These are phyloP conservation scores for Pentalonia nigronervosa DNA, from an alignment of 1,140 invertebrate genomes.

Conservation along the genomic window DNA sequence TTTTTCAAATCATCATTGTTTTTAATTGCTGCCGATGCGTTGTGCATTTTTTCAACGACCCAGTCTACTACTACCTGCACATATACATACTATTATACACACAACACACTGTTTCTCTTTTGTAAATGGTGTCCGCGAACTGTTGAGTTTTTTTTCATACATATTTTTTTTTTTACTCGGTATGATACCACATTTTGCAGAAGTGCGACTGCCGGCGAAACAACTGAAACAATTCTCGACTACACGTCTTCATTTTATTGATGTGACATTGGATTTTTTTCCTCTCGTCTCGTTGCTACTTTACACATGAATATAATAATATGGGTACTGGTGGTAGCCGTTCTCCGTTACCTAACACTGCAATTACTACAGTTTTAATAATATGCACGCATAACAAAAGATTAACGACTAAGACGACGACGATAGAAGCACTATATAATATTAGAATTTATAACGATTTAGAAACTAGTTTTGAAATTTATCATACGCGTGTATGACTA, in stretches of 20 bases:
- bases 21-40: constrained; percentile 41
- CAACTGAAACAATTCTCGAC: constrained; percentile 31
- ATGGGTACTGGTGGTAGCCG: not conserved
- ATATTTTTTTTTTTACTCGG: not conserved
- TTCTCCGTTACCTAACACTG: not conserved
- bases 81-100: not conserved
- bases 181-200: constrained; percentile 6
- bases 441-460: too few relatives aligned
- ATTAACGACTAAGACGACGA: not conserved
- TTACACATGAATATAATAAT: not conserved
- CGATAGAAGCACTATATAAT: not conserved
- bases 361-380: not conserved
- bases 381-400: not conserved
- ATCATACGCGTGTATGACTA: not conserved
- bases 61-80: constrained; percentile 2
- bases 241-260: constrained; percentile 10
- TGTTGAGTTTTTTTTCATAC: constrained; percentile 30
- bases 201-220: constrained; percentile 14
- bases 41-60: constrained; percentile 48
- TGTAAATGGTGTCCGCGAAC: not conserved
- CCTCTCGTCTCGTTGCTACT: not conserved
- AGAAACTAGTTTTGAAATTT: not conserved
- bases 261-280: constrained; percentile 24
- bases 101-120: not conserved
- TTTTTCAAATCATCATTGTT: constrained; percentile 50